Conservation (phyloP, 2,113 vertebrate genomes). For the Poeciliopsis occidentalis region DNA sequence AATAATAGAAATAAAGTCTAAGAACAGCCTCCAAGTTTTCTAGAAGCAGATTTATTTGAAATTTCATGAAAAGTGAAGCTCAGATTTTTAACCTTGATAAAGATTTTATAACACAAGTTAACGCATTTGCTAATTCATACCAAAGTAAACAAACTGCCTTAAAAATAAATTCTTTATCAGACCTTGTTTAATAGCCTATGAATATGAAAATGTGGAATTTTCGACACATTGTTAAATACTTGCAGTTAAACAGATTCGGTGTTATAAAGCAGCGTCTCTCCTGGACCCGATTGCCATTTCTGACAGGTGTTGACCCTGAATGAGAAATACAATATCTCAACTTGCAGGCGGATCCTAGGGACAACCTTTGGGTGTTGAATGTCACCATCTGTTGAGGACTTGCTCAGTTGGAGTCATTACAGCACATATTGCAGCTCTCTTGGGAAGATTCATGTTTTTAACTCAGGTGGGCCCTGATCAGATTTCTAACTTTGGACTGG, state of each 20-base stretch:
- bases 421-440: constrained; percentile 29
- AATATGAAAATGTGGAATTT: too few relatives aligned
- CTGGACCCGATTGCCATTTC: constrained; percentile 24
- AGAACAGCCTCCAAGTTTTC: too few relatives aligned
- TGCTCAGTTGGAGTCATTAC: constrained; percentile 56
- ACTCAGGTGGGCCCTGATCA: constrained; percentile 63
- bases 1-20: neutral
- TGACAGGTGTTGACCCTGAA: constrained; percentile 56
- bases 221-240: neutral
- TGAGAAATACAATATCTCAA: constrained; percentile 53
- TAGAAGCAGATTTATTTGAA: too few relatives aligned
- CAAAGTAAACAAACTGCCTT: too few relatives aligned
- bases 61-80: too few relatives aligned
- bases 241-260: neutral
- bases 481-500: constrained; percentile 51
- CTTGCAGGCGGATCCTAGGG: constrained; percentile 36
- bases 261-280: neutral
- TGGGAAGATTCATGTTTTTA: constrained; percentile 24
- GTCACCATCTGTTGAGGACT: constrained; percentile 77
- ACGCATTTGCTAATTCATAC: too few relatives aligned
- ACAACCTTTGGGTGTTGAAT: constrained; percentile 69
- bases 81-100: too few relatives aligned
- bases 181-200: too few relatives aligned
- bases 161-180: too few relatives aligned
- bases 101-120: too few relatives aligned